These are phyloP conservation scores for Oscheius sp. DNA, from an alignment of 2,888 invertebrate genomes.

Conservation along the genomic window DNA sequence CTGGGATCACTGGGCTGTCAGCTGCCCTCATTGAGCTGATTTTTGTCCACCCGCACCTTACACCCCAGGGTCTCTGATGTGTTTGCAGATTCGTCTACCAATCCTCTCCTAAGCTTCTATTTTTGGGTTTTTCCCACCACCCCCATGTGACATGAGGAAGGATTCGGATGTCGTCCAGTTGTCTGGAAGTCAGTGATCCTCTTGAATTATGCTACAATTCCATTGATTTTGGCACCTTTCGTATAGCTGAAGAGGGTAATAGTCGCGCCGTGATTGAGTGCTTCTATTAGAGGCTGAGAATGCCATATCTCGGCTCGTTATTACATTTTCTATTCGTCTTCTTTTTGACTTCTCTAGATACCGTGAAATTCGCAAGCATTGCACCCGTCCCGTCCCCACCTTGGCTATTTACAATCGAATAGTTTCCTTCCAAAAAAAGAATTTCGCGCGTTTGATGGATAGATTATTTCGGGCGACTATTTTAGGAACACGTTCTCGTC, in stretches of 20 bases:
- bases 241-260: slow-evolving; percentile 32
- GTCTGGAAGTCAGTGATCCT: background rate
- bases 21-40: slow-evolving; percentile 29
- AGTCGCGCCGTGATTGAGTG: slow-evolving; percentile 20
- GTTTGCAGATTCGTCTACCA: slow-evolving; percentile 4
- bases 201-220: no score
- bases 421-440: no score
- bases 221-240: background rate
- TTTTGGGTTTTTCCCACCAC: slow-evolving; percentile 10
- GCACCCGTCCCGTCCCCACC: no score
- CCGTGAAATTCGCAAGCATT: no score
- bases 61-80: slow-evolving; percentile 10
- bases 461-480: background rate
- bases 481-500: slow-evolving; percentile 3
- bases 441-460: background rate
- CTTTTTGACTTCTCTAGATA: no score
- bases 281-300: slow-evolving; percentile 21
- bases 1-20: slow-evolving; percentile 4
- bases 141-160: slow-evolving; percentile 5
- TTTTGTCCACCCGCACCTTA: slow-evolving; percentile 34
- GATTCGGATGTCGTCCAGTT: background rate
- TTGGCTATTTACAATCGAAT: no score
- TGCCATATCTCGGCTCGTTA: background rate
- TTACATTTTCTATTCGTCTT: no score
- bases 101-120: slow-evolving; percentile 12